phyloP scores from a whole-genome alignment of 2,888 invertebrate genomes.

The Belgica antarctica region DNA sequence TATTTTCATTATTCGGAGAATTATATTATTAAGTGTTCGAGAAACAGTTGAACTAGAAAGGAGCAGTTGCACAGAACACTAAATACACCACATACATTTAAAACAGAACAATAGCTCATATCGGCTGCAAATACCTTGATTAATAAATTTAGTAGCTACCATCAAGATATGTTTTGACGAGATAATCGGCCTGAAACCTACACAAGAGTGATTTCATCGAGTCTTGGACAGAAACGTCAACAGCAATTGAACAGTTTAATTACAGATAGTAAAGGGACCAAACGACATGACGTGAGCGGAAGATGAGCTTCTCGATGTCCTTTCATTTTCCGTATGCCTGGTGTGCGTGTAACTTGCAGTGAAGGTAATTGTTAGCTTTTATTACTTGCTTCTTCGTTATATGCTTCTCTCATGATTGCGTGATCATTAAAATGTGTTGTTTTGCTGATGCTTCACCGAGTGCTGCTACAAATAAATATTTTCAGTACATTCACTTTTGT shows the following conservation, averaged over 20 bases:
- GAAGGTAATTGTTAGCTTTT: background rate
- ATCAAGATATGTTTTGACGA: background rate
- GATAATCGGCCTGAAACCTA: constrained; percentile 32
- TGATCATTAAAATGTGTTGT: background rate
- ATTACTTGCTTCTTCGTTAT: background rate
- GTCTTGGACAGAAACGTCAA: constrained; percentile 16
- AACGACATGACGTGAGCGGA: constrained; percentile 8
- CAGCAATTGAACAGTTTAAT: constrained; percentile 25
- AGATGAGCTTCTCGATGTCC: background rate
- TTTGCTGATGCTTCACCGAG: background rate
- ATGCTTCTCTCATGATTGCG: background rate
- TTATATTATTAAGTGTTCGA: too few species aligned
- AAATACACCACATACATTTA: too few species aligned
- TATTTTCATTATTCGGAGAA: too few species aligned
- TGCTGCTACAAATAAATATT: too few species aligned
- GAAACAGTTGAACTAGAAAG: too few species aligned
- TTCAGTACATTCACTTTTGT: too few species aligned
- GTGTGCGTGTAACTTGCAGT: too few species aligned
- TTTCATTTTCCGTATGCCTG: background rate
- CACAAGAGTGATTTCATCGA: constrained; percentile 5
- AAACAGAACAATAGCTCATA: too few species aligned
- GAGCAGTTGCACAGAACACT: too few species aligned
- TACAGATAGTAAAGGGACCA: background rate
- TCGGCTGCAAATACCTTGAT: too few species aligned
- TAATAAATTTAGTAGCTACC: too few species aligned